These are phyloP conservation scores for Cyprinodon tularosa DNA, from an alignment of 2,113 vertebrate species.

Conservation along the genomic window DNA sequence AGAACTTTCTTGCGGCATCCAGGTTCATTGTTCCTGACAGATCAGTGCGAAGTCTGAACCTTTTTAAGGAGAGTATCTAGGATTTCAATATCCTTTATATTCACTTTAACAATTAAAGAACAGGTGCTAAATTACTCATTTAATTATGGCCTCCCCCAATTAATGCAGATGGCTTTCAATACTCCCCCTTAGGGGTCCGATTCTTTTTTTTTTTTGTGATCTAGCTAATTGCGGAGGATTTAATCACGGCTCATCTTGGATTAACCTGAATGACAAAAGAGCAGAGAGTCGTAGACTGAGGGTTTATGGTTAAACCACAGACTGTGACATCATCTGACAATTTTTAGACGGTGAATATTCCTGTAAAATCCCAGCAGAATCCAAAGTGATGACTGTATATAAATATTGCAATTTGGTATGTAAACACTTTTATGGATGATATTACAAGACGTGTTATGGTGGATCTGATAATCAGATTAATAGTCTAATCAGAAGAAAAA, in stretches of 20 bases:
- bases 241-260: conserved; percentile 56
- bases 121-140: conserved; percentile 43
- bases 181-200: conserved; percentile 9
- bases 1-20: conserved; percentile 6
- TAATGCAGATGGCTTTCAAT: conserved; percentile 28
- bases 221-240: conserved; percentile 65
- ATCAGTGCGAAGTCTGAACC: conserved; percentile 54
- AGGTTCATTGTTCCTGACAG: conserved; percentile 19
- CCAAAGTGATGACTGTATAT: background rate
- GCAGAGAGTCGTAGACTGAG: conserved; percentile 26
- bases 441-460: background rate
- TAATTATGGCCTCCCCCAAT: conserved; percentile 65
- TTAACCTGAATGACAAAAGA: conserved; percentile 67
- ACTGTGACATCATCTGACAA: conserved; percentile 16
- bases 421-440: background rate
- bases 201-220: conserved; percentile 28
- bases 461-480: background rate
- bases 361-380: background rate
- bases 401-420: background rate
- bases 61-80: too few relatives aligned
- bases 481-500: background rate
- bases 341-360: background rate
- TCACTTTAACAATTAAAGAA: conserved; percentile 39
- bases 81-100: background rate
- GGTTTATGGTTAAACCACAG: conserved; percentile 39